phyloP scores from a whole-genome alignment of 2,888 invertebrate genomes.

The Trypoxylon attenuatum region DNA sequence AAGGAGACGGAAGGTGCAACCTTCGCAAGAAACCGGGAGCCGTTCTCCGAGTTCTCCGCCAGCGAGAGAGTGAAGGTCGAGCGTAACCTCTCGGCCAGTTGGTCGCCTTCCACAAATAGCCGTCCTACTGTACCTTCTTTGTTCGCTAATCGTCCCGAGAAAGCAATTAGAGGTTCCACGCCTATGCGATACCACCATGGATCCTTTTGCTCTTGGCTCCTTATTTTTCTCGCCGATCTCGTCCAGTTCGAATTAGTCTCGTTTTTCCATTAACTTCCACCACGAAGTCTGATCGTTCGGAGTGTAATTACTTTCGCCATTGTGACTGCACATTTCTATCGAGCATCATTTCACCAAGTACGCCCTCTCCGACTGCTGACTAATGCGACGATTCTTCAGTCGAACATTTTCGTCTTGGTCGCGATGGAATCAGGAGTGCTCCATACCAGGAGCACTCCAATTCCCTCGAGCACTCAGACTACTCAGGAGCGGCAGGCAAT shows the following conservation, averaged over 20 bases:
- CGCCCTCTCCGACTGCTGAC: too few relatives aligned
- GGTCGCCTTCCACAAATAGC: conserved; percentile 60
- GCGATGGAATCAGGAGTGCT: too few relatives aligned
- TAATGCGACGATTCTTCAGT: too few relatives aligned
- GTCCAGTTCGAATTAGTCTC: too few relatives aligned
- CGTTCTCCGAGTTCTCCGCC: conserved; percentile 39
- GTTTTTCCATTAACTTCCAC: too few relatives aligned
- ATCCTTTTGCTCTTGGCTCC: neutral
- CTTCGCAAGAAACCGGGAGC: conserved; percentile 54
- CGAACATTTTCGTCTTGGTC: too few relatives aligned
- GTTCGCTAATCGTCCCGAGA: conserved; percentile 58
- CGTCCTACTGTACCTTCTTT: conserved; percentile 56
- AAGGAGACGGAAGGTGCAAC: conserved; percentile 29
- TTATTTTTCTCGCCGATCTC: neutral
- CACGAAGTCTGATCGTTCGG: too few relatives aligned
- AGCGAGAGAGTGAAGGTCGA: conserved; percentile 57
- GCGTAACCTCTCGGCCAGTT: conserved; percentile 50
- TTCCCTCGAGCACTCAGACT: neutral
- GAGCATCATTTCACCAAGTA: too few relatives aligned
- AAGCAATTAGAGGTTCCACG: conserved; percentile 48
- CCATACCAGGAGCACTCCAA: too few relatives aligned
- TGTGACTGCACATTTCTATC: too few relatives aligned
- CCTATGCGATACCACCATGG: conserved; percentile 15
- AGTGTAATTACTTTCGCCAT: too few relatives aligned
- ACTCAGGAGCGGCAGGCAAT: neutral